A percentile compares a stretch with the other conserved stretches of the same genome.
Evolutionary conservation across 2,113 vertebrate genomes (phyloP).

Genomic region (Okapia johnstoni): DNA sequence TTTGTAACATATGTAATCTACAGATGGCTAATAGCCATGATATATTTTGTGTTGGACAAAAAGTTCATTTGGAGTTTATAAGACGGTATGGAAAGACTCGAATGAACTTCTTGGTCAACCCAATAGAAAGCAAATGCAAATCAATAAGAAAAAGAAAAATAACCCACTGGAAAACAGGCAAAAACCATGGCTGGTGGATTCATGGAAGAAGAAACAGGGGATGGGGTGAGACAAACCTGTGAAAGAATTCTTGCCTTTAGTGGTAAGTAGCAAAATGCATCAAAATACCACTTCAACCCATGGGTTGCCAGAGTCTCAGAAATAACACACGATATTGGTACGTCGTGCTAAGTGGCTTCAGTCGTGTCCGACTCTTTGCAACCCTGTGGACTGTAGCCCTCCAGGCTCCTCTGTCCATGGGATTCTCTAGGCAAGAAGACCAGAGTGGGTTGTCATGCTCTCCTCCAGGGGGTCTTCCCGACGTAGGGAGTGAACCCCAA

Average conservation of each 20-base stretch:
- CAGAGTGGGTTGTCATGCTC: not conserved
- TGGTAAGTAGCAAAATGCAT: not conserved
- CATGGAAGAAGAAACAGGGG: not conserved
- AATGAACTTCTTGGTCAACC: not conserved
- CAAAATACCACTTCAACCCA: not conserved
- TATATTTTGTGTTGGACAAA: not conserved
- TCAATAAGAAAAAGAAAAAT: not conserved
- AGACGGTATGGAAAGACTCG: not conserved
- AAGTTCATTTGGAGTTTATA: not conserved
- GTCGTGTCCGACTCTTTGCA: accelerated
- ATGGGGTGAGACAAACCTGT: not conserved
- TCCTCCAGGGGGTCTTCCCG: not conserved
- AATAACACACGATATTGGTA: not conserved
- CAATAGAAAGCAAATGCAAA: not conserved
- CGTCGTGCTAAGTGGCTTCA: not conserved
- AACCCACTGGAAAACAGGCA: not conserved
- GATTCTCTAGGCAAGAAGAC: not conserved
- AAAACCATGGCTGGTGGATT: not conserved
- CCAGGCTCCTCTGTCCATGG: not conserved
- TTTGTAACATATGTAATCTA: not conserved
- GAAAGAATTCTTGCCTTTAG: not conserved
- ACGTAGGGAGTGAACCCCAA: not conserved
- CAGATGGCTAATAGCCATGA: not conserved
- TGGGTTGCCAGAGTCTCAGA: not conserved
- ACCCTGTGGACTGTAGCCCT: not conserved